Percentiles rank a stretch among this genome's conserved stretches.
These are phyloP conservation scores for Heptranchias perlo DNA, from an alignment of 2,113 vertebrate genomes.

Conservation along the genomic window DNA sequence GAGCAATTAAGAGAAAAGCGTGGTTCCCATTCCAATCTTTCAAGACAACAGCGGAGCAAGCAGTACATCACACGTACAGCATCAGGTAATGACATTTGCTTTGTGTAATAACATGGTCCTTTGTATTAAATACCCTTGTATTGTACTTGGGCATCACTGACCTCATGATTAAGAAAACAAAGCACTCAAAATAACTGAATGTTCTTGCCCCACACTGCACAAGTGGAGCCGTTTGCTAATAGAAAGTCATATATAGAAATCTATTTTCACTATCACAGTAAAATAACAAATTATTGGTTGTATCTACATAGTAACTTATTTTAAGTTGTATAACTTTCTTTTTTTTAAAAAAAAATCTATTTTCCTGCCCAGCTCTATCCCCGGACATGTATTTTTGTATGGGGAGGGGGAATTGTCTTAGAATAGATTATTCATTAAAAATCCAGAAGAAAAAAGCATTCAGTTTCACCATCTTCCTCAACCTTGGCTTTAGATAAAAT, in stretches of 20 bases:
- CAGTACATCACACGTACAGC: slow-evolving; percentile 82
- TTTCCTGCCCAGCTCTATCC: background rate
- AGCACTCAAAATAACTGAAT: background rate
- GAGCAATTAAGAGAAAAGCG: slow-evolving; percentile 67
- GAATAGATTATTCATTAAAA: background rate
- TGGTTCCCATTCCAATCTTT: slow-evolving; percentile 62
- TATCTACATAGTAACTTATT: background rate
- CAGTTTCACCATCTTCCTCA: background rate
- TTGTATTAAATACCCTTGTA: background rate
- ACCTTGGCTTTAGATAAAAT: background rate
- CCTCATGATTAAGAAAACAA: background rate
- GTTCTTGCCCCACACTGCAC: background rate
- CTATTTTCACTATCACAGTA: background rate
- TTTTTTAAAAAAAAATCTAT: background rate
- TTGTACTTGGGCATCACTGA: background rate
- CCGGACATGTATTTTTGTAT: background rate
- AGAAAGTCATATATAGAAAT: no score
- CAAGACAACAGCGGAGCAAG: slow-evolving; percentile 75
- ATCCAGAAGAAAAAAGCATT: background rate
- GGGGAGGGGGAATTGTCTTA: background rate
- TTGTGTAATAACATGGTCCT: background rate
- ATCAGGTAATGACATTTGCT: slow-evolving; percentile 61
- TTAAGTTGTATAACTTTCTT: background rate
- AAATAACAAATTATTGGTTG: background rate
- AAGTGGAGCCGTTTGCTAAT: background rate